Conservation (phyloP, 2,113 vertebrate species). For the Bubo bubo region DNA sequence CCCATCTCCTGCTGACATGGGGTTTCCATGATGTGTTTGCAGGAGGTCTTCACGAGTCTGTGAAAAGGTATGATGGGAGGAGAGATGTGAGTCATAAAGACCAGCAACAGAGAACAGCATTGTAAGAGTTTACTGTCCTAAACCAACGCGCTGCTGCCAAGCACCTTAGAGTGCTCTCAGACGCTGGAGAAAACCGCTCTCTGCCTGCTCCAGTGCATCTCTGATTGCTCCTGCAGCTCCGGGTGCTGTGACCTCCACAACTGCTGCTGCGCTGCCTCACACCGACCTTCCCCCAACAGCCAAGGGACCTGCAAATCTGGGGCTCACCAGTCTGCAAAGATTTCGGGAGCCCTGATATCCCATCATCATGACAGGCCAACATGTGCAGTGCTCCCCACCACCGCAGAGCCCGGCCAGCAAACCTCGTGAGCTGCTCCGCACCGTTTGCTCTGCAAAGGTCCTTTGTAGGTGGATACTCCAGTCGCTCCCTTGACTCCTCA, state of each 20-base stretch:
- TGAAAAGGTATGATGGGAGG: not conserved
- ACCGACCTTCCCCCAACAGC: not conserved
- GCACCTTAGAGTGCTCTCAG: not conserved
- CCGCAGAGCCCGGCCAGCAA: conserved; percentile 44
- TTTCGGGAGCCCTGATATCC: not conserved
- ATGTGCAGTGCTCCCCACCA: rapidly evolving
- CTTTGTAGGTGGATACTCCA: conserved; percentile 71
- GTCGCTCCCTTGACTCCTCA: conserved; percentile 53
- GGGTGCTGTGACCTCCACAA: not conserved
- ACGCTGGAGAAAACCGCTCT: not conserved
- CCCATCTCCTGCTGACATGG: rapidly evolving
- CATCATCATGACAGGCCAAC: rapidly evolving
- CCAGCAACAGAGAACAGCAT: not conserved
- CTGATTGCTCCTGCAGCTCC: not conserved
- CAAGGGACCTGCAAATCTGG: not conserved
- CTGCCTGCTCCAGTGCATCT: not conserved
- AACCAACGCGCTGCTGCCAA: rapidly evolving
- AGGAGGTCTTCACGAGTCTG: not conserved
- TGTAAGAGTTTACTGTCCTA: not conserved
- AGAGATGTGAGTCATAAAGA: not conserved
- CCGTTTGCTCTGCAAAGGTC: conserved; percentile 75
- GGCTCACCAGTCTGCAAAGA: not conserved
- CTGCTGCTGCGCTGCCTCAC: not conserved
- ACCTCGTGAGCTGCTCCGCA: conserved; percentile 53
- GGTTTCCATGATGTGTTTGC: not conserved